Evolutionary conservation across 64 coral and sea anemone species (phyloP).

Genomic region (Dendronephthya gigantea): DNA sequence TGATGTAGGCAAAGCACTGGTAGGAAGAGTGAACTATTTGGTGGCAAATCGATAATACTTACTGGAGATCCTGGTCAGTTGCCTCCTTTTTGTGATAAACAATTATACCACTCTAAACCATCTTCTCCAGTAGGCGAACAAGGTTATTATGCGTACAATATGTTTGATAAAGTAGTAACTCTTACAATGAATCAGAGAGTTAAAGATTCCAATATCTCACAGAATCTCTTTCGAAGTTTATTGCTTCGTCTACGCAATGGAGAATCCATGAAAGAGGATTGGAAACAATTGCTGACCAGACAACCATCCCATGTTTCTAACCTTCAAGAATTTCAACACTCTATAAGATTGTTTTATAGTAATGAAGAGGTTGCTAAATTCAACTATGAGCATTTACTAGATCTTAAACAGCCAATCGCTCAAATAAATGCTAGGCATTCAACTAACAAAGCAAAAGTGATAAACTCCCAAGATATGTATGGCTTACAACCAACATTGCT

Average conservation of each 20-base stretch:
- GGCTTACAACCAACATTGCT: too few species aligned
- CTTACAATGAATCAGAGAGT: not conserved
- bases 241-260: not conserved
- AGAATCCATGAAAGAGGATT: not conserved
- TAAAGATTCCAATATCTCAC: not conserved
- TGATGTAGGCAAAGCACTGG: too few species aligned
- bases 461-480: too few species aligned
- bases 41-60: too few species aligned
- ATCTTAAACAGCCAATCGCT: too few species aligned
- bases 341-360: not conserved
- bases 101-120: not conserved
- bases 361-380: too few species aligned
- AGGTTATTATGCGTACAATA: not conserved
- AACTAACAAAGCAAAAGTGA: too few species aligned
- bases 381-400: too few species aligned
- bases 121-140: not conserved
- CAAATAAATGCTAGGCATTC: too few species aligned
- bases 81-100: too few species aligned
- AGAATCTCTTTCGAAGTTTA: not conserved
- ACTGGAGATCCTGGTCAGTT: too few species aligned
- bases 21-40: too few species aligned
- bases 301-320: not conserved
- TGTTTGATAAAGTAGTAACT: not conserved
- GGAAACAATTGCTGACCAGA: slow-evolving; percentile 10
- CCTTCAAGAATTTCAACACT: not conserved